These are phyloP conservation scores for Drosophila yooni DNA, from an alignment of 2,888 invertebrate species.

Conservation along the genomic window DNA sequence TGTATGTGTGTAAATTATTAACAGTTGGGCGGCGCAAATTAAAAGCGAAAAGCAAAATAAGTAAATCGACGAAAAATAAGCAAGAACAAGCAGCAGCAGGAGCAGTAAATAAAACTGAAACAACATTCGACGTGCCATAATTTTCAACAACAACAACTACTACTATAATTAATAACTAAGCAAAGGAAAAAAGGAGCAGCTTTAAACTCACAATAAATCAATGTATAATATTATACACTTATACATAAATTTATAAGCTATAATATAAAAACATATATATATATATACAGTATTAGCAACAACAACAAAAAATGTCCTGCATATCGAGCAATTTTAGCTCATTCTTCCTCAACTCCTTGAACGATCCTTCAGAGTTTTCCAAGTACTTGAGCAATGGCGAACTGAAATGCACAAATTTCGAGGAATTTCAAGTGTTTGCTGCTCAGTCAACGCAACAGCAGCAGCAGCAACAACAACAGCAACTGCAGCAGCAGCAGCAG, in stretches of 20 bases:
- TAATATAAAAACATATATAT: slow-evolving; percentile 31
- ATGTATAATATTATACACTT: slow-evolving; percentile 11
- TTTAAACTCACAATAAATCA: slow-evolving; percentile 59
- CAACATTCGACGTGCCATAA: slow-evolving; percentile 65
- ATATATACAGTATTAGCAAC: slow-evolving; percentile 69
- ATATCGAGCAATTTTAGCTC: slow-evolving; percentile 85
- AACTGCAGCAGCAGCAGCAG: slow-evolving; percentile 47
- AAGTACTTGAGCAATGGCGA: slow-evolving; percentile 85
- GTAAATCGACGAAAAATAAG: slow-evolving; percentile 35
- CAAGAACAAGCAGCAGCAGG: slow-evolving; percentile 29
- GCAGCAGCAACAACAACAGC: slow-evolving; percentile 43
- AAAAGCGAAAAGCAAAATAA: slow-evolving; percentile 45
- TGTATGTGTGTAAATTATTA: slow-evolving; percentile 51
- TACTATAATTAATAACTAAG: slow-evolving; percentile 40
- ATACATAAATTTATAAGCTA: slow-evolving; percentile 29
- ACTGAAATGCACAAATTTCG: slow-evolving; percentile 83
- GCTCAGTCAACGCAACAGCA: slow-evolving; percentile 60
- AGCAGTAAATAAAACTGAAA: slow-evolving; percentile 45
- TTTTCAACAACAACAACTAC: slow-evolving; percentile 43
- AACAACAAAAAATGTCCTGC: slow-evolving; percentile 83
- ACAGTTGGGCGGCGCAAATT: slow-evolving; percentile 52
- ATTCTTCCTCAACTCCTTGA: slow-evolving; percentile 84
- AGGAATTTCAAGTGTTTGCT: slow-evolving; percentile 83
- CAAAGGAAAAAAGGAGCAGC: slow-evolving; percentile 56
- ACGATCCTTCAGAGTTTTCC: slow-evolving; percentile 85